phyloP scores from a whole-genome alignment of 2,797 vertebrate genomes.

The Sphaeramia orbicularis region DNA sequence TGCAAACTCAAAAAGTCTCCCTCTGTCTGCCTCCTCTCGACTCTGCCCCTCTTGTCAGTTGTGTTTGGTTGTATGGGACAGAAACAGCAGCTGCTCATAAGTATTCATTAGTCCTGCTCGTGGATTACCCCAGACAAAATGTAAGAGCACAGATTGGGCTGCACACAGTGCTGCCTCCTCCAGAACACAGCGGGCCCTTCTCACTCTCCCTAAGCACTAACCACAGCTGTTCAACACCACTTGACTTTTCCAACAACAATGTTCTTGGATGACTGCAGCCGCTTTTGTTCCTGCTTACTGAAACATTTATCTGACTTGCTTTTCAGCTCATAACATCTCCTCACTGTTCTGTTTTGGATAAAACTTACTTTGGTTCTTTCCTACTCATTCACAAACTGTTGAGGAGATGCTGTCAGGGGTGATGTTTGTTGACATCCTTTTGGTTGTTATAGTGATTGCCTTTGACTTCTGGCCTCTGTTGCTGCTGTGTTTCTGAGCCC shows the following conservation, averaged over 20 bases:
- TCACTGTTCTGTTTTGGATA: neutral
- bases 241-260: conserved; percentile 78
- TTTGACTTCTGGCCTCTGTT: conserved; percentile 38
- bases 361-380: conserved; percentile 16
- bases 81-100: conserved; percentile 76
- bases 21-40: conserved; percentile 23
- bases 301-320: conserved; percentile 49
- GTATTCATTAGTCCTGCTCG: conserved; percentile 70
- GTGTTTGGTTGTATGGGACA: conserved; percentile 40
- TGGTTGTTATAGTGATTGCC: conserved; percentile 57
- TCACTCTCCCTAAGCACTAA: conserved; percentile 50
- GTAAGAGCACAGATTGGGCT: conserved; percentile 48
- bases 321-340: conserved; percentile 18
- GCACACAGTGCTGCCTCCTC: conserved; percentile 47
- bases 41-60: conserved; percentile 34
- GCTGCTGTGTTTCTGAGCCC: conserved; percentile 45
- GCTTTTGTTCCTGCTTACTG: conserved; percentile 57
- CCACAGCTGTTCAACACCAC: conserved; percentile 80
- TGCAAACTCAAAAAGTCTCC: conserved; percentile 44
- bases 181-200: conserved; percentile 62
- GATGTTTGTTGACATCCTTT: conserved; percentile 33
- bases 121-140: conserved; percentile 70
- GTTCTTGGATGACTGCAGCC: conserved; percentile 63
- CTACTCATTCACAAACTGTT: conserved; percentile 7
- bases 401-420: conserved; percentile 23